Evolutionary conservation across 1,140 invertebrate genomes (phyloP), one percentile per base, ranked within the genome.

Genomic region (Pseudomyrmex concolor): DNA sequence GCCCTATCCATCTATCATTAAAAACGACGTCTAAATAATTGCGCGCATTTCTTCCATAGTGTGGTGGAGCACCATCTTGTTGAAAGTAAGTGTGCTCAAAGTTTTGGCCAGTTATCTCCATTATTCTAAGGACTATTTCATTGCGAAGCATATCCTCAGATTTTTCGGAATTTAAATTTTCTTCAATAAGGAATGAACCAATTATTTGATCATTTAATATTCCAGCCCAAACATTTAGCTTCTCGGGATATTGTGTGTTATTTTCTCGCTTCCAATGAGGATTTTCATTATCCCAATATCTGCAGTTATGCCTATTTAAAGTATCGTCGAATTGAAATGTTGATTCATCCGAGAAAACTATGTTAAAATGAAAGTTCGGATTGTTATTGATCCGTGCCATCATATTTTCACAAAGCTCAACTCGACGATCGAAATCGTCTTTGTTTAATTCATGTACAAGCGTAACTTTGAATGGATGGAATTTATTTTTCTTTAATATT

Each of bases 11-110:
- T 2, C 10, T n/a, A 22, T 55, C 19, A 67, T 17, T 9, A 9
- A 51, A 70, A 22, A 70, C 10, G 50, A 2, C 10, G 48, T 70
- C 17, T 70, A 70, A 70, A 48, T 67, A 67, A 67, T 67, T 67
- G 22, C 43, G 64, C 45, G 50, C 64, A 19, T 67, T 45, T 25
- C 48, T 15, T 22, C 13, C 50, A 55, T 55, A 71, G 43, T 71
- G 68, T n/a, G 19, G 22, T 25, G 12, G 12, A 43, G 19, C 68
- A n/a, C 59, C 59, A 62, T 62, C 19, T 10, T 62, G 59, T 62
- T 25, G 19, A 10, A 62, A 62, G 19, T 9, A 62, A 60, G 59
- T 34, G 59, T 62, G 22, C 19, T 60, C 19, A 60, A 59, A 25
- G 19, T 25, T 22, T 60, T 60, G 19, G 25, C 59, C 19, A 60